These are phyloP conservation scores for Philaethria dido DNA, from an alignment of 2,888 invertebrate genomes.

Conservation along the genomic window DNA sequence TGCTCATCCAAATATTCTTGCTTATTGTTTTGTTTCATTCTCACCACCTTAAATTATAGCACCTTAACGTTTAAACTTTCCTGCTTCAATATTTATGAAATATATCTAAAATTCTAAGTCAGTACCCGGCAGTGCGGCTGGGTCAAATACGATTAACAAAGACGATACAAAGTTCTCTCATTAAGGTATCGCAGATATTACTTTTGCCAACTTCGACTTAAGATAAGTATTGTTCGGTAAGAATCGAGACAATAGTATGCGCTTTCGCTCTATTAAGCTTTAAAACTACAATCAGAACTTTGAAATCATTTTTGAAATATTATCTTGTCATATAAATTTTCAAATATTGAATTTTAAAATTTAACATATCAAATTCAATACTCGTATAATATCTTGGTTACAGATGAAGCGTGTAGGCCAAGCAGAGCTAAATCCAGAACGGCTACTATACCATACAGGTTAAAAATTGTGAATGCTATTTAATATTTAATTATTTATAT, in stretches of 20 bases:
- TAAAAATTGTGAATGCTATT: slow-evolving; percentile 49
- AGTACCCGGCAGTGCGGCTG: slow-evolving; percentile 55
- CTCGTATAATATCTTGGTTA: slow-evolving; percentile 75
- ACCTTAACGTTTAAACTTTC: slow-evolving; percentile 26
- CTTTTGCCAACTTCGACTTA: slow-evolving; percentile 75
- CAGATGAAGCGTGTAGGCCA: slow-evolving; percentile 83
- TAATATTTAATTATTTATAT: not conserved
- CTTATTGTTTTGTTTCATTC: slow-evolving; percentile 20
- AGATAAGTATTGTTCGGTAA: slow-evolving; percentile 81
- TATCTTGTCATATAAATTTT: not conserved
- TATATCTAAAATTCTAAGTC: slow-evolving; percentile 46
- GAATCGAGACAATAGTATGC: slow-evolving; percentile 77
- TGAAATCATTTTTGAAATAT: slow-evolving; percentile 27
- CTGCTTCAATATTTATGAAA: slow-evolving; percentile 32
- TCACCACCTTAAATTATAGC: slow-evolving; percentile 25
- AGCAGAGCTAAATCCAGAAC: slow-evolving; percentile 84
- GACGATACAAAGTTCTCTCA: slow-evolving; percentile 82
- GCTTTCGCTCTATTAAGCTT: slow-evolving; percentile 78
- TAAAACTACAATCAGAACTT: slow-evolving; percentile 68
- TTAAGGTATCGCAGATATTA: slow-evolving; percentile 82
- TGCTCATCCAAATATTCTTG: not conserved
- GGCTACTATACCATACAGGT: slow-evolving; percentile 81
- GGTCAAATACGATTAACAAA: slow-evolving; percentile 77
- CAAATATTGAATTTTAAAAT: not conserved
- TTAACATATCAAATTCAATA: slow-evolving; percentile 37